phyloP scores from a whole-genome alignment of 2,888 invertebrate species.

The Oligia latruncula region DNA sequence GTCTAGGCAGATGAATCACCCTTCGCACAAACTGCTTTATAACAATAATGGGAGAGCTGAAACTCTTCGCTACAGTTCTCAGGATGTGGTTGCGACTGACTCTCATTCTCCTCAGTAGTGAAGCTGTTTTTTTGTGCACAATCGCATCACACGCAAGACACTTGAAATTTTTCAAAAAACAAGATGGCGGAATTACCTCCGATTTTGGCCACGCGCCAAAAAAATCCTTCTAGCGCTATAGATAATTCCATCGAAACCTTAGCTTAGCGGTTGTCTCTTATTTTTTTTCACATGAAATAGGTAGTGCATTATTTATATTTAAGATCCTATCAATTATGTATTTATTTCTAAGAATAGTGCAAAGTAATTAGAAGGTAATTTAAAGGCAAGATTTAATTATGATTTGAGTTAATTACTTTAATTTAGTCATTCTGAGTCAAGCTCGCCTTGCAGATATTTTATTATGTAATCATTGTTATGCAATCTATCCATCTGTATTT shows the following conservation, averaged over 20 bases:
- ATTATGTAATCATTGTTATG: not conserved
- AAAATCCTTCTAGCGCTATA: not conserved
- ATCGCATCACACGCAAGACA: no score
- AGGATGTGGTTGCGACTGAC: not conserved
- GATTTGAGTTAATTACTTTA: not conserved
- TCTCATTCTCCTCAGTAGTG: not conserved
- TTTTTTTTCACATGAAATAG: not conserved
- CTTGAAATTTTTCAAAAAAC: not conserved
- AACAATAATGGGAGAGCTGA: not conserved
- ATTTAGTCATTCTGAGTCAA: not conserved
- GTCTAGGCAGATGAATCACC: no score
- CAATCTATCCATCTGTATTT: not conserved
- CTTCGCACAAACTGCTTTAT: not conserved
- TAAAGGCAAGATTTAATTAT: not conserved
- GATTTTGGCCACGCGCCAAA: not conserved
- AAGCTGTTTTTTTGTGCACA: no score
- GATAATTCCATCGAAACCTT: not conserved
- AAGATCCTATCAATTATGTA: no score
- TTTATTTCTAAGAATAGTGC: not conserved
- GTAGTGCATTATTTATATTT: not conserved
- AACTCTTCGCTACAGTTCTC: not conserved
- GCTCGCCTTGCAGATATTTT: not conserved
- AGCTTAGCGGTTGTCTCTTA: not conserved
- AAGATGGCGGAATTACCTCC: not conserved
- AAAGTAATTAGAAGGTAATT: not conserved